These are phyloP conservation scores for Triops longicaudatus DNA, from an alignment of 1,140 invertebrate genomes.

Conservation along the genomic window DNA sequence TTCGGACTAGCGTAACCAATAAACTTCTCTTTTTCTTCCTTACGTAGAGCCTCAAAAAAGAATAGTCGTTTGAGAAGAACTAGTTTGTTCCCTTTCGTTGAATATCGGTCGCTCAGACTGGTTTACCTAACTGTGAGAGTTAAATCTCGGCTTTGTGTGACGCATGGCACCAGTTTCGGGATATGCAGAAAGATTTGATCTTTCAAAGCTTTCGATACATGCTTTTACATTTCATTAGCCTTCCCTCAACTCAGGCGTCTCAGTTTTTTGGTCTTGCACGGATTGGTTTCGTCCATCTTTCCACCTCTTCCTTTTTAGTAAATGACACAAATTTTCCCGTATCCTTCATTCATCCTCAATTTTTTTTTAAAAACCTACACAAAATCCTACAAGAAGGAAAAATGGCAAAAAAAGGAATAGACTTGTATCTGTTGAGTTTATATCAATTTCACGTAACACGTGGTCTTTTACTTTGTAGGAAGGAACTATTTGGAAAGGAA, in stretches of 20 bases:
- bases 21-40: background rate
- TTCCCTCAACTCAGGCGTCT: slow-evolving; percentile 3
- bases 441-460: background rate
- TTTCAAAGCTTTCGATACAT: background rate
- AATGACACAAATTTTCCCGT: background rate
- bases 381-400: background rate
- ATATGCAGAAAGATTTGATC: background rate
- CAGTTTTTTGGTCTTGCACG: background rate
- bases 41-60: background rate
- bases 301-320: background rate
- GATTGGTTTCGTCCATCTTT: background rate
- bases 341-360: background rate
- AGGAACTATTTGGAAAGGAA: background rate
- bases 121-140: background rate
- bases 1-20: slow-evolving; percentile 8
- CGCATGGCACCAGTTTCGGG: background rate
- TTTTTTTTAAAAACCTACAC: background rate
- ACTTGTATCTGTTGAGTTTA: background rate
- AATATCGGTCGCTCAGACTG: background rate
- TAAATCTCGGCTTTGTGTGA: background rate
- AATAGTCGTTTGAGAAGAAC: background rate
- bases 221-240: background rate
- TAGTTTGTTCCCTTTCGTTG: background rate
- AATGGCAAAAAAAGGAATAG: background rate
- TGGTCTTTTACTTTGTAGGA: background rate